A percentile compares a stretch with the other conserved stretches of the same genome.
Conservation (phyloP, 2,113 vertebrate species). For the Aegotheles bennettii region DNA sequence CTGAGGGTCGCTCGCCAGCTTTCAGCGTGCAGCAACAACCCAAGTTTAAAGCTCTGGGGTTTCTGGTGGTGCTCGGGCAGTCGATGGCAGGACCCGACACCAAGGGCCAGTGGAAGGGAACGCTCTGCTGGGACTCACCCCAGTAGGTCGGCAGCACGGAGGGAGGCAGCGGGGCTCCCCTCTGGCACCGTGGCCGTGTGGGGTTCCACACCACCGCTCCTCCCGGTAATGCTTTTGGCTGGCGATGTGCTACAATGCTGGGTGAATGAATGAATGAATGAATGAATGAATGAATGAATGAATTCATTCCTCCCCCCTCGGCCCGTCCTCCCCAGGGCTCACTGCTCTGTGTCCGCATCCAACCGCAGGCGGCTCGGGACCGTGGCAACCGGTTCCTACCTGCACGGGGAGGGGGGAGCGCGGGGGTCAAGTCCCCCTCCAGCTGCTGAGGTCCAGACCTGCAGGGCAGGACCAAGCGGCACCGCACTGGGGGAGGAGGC, state of each 20-base stretch:
- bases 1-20: not conserved
- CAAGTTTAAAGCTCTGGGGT: not conserved
- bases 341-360: not conserved
- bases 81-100: accelerated
- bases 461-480: not conserved
- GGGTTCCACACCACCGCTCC: not conserved
- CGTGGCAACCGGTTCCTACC: not conserved
- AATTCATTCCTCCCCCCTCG: not conserved
- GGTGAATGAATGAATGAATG: not conserved
- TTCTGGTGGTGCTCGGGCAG: accelerated
- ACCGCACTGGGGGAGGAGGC: not conserved
- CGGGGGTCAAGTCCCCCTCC: not conserved
- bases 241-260: not conserved
- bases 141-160: not conserved
- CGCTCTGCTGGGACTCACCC: not conserved
- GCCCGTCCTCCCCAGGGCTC: not conserved
- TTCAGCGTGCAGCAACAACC: not conserved
- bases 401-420: not conserved
- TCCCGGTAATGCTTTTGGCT: not conserved
- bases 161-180: not conserved
- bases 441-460: not conserved
- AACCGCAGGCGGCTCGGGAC: not conserved
- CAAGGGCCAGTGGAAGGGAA: not conserved
- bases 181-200: accelerated
- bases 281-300: too few species aligned